Base-by-base conservation (phyloP, 2,797 vertebrate species). In the Luscinia megarhynchos region DNA sequence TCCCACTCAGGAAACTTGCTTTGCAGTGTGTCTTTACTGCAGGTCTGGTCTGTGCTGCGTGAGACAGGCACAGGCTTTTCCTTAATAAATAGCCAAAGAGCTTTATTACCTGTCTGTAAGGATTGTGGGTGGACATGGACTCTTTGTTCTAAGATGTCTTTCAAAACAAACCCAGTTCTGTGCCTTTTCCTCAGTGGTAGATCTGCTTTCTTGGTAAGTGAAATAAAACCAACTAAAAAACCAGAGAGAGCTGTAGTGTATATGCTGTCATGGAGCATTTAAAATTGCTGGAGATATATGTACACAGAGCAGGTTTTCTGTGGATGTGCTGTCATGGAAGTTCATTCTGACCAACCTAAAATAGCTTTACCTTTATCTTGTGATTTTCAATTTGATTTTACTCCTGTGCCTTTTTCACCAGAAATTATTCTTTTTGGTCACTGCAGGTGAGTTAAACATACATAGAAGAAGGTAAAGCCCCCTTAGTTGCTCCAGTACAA, bases 311-410 rank as follows among this genome's bases (percentile, higher is more conserved):
- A n/a, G 38, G 36, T 84, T 81, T 90, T 67, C 38, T 79, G 23
- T 58, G 27, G 36, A 34, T 57, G 6, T 32, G 38, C 79, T 88
- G 69, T 53, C 40, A 23, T 20, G 48, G 51, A 72, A 68, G 24
- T 55, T 77, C 1, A 0, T 89, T 81, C 66, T 75, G 50, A 70
- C 30, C 46, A 73, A 29, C 32, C 26, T 75, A 58, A 88, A 93
- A 78, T 19, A 54, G 63, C 62, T 89, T 95, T 78, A 32, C 45
- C 53, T 90, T 89, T 85, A 74, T 87, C 85, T 74, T 63, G 45
- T 70, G 82, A 67, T 94, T 87, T 91, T 91, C 83, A 85, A 26
- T 94, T 91, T 61, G 34, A 67, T 93, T 93, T 89, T 90, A 17
- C 23, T 82, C 55, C 20, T 34, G 18, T 89, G 36, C 63, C 38